Conservation (phyloP, 2,888 invertebrate species). For the Lamellibrachia columna region DNA sequence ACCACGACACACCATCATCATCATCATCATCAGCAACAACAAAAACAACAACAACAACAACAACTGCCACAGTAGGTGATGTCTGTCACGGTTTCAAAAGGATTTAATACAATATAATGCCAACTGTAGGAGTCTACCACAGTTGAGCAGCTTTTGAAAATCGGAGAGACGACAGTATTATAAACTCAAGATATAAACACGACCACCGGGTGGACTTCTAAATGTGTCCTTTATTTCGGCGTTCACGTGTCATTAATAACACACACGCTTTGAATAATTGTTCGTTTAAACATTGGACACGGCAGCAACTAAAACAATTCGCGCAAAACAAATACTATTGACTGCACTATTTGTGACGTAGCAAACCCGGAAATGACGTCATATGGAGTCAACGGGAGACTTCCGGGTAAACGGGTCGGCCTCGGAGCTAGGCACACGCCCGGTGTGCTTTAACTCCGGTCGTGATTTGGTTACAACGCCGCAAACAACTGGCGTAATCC, state of each 20-base stretch:
- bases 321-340: not conserved
- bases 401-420: not conserved
- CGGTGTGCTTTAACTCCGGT: not conserved
- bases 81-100: no score
- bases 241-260: not conserved
- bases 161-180: not conserved
- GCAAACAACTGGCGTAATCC: not conserved
- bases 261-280: not conserved
- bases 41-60: no score
- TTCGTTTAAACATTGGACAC: not conserved
- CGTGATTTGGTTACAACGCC: not conserved
- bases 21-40: no score
- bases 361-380: not conserved
- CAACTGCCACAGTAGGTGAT: no score
- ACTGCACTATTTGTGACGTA: conserved; percentile 5
- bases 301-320: not conserved
- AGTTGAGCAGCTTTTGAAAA: no score
- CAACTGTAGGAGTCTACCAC: no score
- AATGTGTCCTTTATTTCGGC: not conserved
- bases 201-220: no score
- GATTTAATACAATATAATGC: no score
- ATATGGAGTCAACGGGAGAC: not conserved
- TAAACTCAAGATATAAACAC: no score
- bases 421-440: not conserved
- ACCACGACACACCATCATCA: no score